Percentiles rank a stretch among this genome's conserved stretches.
Evolutionary conservation across 2,888 invertebrate genomes (phyloP).

Genomic region (Terebella lapidaria): DNA sequence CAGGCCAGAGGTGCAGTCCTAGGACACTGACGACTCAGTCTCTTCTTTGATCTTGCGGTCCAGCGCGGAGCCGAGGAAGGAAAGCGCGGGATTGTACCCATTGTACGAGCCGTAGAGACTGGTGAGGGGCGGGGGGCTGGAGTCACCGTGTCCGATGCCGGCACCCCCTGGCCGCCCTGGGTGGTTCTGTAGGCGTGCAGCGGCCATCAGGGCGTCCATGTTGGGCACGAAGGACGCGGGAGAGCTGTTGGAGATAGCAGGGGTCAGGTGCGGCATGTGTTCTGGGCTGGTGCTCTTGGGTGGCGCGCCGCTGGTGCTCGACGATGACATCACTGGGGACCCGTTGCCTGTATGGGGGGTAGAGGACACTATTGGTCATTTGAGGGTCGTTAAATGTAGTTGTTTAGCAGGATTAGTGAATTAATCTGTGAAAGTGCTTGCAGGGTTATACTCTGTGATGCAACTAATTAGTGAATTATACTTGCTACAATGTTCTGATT

Average conservation of each 20-base stretch:
- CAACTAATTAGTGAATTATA: too few species aligned
- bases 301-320: not conserved
- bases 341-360: not conserved
- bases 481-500: too few species aligned
- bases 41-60: too few species aligned
- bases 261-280: not conserved
- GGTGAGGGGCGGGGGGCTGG: not conserved
- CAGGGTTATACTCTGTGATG: too few species aligned
- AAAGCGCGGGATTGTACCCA: not conserved
- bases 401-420: too few species aligned
- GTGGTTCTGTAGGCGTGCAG: not conserved
- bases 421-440: too few species aligned
- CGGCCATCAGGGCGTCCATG: not conserved
- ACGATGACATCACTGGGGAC: not conserved
- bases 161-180: not conserved
- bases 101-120: not conserved
- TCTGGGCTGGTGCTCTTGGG: not conserved
- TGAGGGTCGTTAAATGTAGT: too few species aligned
- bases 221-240: not conserved
- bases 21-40: too few species aligned
- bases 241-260: not conserved
- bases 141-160: not conserved
- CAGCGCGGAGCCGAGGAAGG: conserved; percentile 93
- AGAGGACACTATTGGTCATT: too few species aligned
- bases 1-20: too few species aligned